phyloP scores from a whole-genome alignment of 1,140 invertebrate genomes.

The Drosophila repleta region DNA sequence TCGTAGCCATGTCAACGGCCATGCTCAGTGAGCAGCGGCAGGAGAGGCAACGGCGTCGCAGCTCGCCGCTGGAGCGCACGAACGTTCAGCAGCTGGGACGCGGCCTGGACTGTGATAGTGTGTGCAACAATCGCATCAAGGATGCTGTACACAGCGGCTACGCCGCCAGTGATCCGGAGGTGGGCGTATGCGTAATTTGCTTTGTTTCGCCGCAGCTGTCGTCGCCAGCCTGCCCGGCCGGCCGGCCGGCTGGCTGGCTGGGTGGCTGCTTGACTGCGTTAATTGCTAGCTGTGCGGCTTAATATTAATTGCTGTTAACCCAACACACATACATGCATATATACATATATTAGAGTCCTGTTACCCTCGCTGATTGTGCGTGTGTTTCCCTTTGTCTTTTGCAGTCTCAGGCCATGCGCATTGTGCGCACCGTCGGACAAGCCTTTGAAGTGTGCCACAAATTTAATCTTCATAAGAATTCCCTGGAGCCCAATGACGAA shows the following conservation, averaged over 20 bases:
- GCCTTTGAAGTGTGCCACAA: conserved; percentile 99
- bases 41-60: conserved; percentile 64
- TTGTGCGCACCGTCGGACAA: conserved; percentile 98
- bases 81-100: not conserved
- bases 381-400: conserved; percentile 75
- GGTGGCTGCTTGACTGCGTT: conserved; percentile 33
- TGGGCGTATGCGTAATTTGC: conserved; percentile 64
- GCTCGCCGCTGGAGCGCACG: conserved; percentile 66
- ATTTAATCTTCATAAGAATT: conserved; percentile 87
- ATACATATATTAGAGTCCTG: not conserved
- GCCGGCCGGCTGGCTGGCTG: no score
- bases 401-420: conserved; percentile 98
- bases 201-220: conserved; percentile 20
- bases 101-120: conserved; percentile 66
- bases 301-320: conserved; percentile 36
- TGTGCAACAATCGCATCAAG: conserved; percentile 75
- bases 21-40: conserved; percentile 56
- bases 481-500: conserved; percentile 86
- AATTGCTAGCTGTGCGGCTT: conserved; percentile 43
- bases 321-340: conserved; percentile 9
- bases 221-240: not conserved
- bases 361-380: not conserved
- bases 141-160: conserved; percentile 61
- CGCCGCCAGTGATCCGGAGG: conserved; percentile 69
- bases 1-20: conserved; percentile 42